phyloP scores from a whole-genome alignment of 2,888 invertebrate genomes.

The Salticus scenicus region DNA sequence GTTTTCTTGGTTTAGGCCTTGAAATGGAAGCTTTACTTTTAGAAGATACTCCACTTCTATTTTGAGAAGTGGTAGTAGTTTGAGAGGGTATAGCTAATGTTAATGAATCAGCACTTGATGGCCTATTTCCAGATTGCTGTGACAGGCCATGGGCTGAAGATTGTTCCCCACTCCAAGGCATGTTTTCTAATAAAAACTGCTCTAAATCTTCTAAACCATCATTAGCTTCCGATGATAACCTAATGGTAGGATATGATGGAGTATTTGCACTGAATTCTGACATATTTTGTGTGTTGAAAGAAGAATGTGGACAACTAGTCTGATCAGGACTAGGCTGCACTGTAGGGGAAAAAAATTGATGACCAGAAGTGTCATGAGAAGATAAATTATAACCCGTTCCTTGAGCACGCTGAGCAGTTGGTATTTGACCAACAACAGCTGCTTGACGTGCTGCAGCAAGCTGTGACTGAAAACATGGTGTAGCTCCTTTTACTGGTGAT shows the following conservation, averaged over 20 bases:
- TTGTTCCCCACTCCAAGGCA: conserved; percentile 64
- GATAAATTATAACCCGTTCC: conserved; percentile 30
- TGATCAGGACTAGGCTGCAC: conserved; percentile 49
- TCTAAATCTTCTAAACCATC: conserved; percentile 67
- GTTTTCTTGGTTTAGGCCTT: conserved; percentile 53
- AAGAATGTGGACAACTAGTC: conserved; percentile 40
- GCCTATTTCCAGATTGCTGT: conserved; percentile 62
- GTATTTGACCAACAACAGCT: conserved; percentile 32
- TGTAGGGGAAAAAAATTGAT: conserved; percentile 48
- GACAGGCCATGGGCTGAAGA: conserved; percentile 39
- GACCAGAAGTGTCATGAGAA: conserved; percentile 40
- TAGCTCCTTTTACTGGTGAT: conserved; percentile 34
- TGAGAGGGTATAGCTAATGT: conserved; percentile 53
- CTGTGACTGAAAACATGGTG: conserved; percentile 62
- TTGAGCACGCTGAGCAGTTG: conserved; percentile 30
- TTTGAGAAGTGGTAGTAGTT: conserved; percentile 19
- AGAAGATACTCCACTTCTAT: conserved; percentile 1
- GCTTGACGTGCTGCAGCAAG: conserved; percentile 54
- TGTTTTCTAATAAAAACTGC: conserved; percentile 61
- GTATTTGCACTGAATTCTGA: conserved; percentile 35
- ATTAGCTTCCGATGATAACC: conserved; percentile 52
- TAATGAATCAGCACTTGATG: conserved; percentile 66
- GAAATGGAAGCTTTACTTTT: conserved; percentile 47
- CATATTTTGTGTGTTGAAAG: conserved; percentile 44
- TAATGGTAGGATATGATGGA: conserved; percentile 52